Evolutionary conservation across 1,140 invertebrate genomes (phyloP), one percentile per base, ranked within the genome.

Genomic region (Pogonomyrmex barbatus): DNA sequence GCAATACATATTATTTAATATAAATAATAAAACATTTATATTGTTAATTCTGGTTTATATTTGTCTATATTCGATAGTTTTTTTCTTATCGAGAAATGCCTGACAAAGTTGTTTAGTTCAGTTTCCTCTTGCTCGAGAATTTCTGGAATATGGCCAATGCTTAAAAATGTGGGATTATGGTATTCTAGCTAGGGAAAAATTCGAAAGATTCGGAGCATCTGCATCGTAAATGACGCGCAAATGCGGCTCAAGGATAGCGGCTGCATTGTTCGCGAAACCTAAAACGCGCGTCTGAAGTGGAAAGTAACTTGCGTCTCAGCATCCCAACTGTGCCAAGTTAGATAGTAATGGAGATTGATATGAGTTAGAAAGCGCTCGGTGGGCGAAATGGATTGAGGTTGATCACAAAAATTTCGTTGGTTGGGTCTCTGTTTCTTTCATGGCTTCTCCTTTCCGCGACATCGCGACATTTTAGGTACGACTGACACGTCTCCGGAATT

Each of bases 281-380:
- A 62, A 83, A 83, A 83, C 76, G 76, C 45, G 42, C 60, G 30
- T 39, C 77, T 68, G 17, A 79, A 79, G 45, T 79, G 17, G 62
- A 87, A 87, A 87, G 58, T 78, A 87, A 67, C 52, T 87, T 17
- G 10, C 24, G n/a, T 54, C 68, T 87, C 63, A 33, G 5, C 45
- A 39, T 12, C 39, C 17, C 17, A 42, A n/a, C 52, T 36, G 24
- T 73, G 24, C 5, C 62, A 36, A 60, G 47, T 62, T 56, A 42
- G 71, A 63, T 68, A 62, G 60, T 89, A 78, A 89, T 88, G 67
- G 47, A 77, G 88, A 89, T 89, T 89, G 88, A 89, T 88, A 75
- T 8, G 70, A 89, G 79, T 89, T 88, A 89, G 70, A 52, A 89
- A 67, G 42, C 60, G 60, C 39, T 73, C 63, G 75, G 68, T 42